A percentile compares a stretch with the other conserved stretches of the same genome.
Evolutionary conservation across 2,113 vertebrate species (phyloP).

Genomic region (Symphodus melops): DNA sequence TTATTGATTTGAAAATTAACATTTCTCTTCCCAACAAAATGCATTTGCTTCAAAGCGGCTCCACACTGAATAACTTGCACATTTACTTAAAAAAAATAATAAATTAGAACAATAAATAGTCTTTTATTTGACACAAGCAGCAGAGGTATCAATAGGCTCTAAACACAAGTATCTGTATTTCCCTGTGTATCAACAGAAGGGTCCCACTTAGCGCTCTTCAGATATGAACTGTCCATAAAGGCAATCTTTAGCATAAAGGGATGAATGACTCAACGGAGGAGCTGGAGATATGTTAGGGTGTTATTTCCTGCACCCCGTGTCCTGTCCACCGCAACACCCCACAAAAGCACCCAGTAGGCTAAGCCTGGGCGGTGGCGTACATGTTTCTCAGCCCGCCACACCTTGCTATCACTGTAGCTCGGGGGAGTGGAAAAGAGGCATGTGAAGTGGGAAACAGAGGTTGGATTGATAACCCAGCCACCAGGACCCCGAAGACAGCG

Average conservation of each 20-base stretch:
- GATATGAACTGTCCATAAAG: slow-evolving; percentile 35
- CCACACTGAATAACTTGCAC: slow-evolving; percentile 67
- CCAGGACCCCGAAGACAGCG: slow-evolving; percentile 45
- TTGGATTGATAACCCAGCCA: slow-evolving; percentile 69
- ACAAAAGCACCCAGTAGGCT: slow-evolving; percentile 51
- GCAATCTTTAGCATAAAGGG: slow-evolving; percentile 43
- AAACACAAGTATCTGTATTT: slow-evolving; percentile 46
- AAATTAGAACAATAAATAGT: slow-evolving; percentile 89
- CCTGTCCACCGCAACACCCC: slow-evolving; percentile 58
- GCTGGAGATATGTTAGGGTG: slow-evolving; percentile 39
- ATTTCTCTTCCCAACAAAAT: slow-evolving; percentile 63
- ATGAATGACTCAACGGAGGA: slow-evolving; percentile 32
- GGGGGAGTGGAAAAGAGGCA: slow-evolving; percentile 78
- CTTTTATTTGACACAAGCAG: slow-evolving; percentile 80
- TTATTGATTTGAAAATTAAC: too few relatives aligned
- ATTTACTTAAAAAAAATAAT: slow-evolving; percentile 80
- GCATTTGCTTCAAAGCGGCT: slow-evolving; percentile 49
- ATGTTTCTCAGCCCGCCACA: slow-evolving; percentile 88
- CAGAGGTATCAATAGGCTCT: slow-evolving; percentile 76
- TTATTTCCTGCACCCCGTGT: slow-evolving; percentile 53
- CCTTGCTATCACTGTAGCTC: slow-evolving; percentile 86
- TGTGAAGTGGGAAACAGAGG: slow-evolving; percentile 78
- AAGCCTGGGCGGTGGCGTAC: slow-evolving; percentile 73
- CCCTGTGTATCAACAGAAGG: slow-evolving; percentile 10
- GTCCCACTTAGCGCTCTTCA: not conserved